Evolutionary conservation across 1,140 invertebrate species (phyloP).

Genomic region (Drosophila kohkoa): DNA sequence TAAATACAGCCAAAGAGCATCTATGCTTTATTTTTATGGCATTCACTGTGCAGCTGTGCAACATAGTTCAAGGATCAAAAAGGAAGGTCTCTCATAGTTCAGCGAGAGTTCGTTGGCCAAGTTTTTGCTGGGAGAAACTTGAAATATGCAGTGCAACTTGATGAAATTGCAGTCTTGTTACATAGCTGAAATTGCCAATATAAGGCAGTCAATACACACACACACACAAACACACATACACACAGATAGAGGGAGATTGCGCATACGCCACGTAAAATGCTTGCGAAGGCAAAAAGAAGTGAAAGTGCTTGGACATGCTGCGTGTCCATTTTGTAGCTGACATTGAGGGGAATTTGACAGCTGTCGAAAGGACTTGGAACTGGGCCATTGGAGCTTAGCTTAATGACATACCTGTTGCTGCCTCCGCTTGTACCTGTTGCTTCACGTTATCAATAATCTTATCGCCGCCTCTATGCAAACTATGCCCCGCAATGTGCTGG

Average conservation of each 20-base stretch:
- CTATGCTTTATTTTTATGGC: background rate
- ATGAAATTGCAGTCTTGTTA: conserved; percentile 22
- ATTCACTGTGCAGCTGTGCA: background rate
- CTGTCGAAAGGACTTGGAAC: background rate
- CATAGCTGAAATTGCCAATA: conserved; percentile 3
- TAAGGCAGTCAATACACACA: background rate
- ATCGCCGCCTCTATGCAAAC: conserved; percentile 63
- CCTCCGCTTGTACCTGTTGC: conserved; percentile 80
- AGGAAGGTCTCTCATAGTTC: conserved; percentile 4
- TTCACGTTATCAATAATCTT: conserved; percentile 82
- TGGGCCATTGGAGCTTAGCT: conserved; percentile 12
- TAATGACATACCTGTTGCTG: conserved; percentile 79
- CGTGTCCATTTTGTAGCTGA: conserved; percentile 20
- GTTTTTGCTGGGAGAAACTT: background rate
- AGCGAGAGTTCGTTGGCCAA: conserved; percentile 2
- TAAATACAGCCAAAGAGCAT: background rate
- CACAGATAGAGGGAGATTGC: conserved; percentile 1
- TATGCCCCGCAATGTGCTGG: conserved; percentile 70
- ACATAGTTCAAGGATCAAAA: conserved; percentile 14
- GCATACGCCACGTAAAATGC: conserved; percentile 11
- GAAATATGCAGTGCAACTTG: conserved; percentile 25
- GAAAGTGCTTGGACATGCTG: conserved; percentile 17
- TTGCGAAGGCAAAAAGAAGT: conserved; percentile 2
- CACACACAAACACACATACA: background rate
- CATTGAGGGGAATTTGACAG: conserved; percentile 20